These are phyloP conservation scores for Mugil cephalus DNA, from an alignment of 2,113 vertebrate species.

Conservation along the genomic window DNA sequence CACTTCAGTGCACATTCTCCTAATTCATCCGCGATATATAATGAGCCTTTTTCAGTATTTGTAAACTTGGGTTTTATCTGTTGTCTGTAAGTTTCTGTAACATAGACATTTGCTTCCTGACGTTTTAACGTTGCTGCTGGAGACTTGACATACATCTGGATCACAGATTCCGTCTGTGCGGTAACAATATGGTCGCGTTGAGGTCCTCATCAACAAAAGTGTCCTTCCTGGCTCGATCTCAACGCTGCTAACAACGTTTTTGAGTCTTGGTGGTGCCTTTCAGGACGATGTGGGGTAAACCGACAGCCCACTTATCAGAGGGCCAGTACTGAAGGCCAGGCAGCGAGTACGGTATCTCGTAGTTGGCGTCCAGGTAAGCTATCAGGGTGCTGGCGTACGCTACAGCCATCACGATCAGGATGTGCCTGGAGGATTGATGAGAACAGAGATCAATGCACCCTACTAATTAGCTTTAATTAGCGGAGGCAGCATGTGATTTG, in stretches of 20 bases:
- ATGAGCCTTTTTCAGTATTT: neutral
- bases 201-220: neutral
- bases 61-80: neutral
- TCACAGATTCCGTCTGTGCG: too few relatives aligned
- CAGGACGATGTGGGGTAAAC: slow-evolving; percentile 88
- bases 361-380: slow-evolving; percentile 86
- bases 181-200: too few relatives aligned
- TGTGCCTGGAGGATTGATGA: slow-evolving; percentile 85
- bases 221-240: neutral
- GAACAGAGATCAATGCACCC: neutral
- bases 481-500: neutral
- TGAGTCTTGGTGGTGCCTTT: slow-evolving; percentile 62
- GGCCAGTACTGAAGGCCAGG: slow-evolving; percentile 93
- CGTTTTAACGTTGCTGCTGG: neutral
- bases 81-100: too few relatives aligned
- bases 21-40: neutral
- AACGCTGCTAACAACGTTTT: slow-evolving; percentile 82
- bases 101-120: too few relatives aligned
- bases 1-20: too few relatives aligned
- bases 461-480: neutral
- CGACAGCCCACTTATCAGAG: slow-evolving; percentile 83
- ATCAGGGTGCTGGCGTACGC: slow-evolving; percentile 87
- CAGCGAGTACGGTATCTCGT: slow-evolving; percentile 87
- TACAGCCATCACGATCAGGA: slow-evolving; percentile 90
- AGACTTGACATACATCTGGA: too few relatives aligned